A percentile compares a stretch with the other conserved stretches of the same genome.
phyloP scores from a whole-genome alignment of 2,888 invertebrate species.

The Mesopsocus fuscifrons region DNA sequence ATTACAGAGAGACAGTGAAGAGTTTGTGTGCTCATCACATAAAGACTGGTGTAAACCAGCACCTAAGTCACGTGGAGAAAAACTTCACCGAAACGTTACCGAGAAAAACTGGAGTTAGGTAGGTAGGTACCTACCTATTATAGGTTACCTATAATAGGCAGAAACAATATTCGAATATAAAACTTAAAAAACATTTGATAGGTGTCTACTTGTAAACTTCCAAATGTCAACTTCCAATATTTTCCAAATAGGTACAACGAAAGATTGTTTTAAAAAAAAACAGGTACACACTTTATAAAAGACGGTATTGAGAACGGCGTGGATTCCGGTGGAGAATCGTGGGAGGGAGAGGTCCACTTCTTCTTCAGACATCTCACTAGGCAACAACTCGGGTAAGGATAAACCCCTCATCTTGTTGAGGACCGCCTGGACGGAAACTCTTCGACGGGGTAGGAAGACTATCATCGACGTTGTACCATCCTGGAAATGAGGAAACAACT shows the following conservation, averaged over 20 bases:
- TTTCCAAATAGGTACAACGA: no score
- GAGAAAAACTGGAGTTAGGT: background rate
- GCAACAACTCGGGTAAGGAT: background rate
- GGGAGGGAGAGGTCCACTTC: slow-evolving; percentile 5
- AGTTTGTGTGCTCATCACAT: no score
- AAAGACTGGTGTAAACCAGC: no score
- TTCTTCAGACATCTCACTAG: background rate
- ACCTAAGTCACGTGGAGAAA: no score
- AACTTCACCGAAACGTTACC: no score
- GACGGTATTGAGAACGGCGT: background rate
- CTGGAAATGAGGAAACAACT: slow-evolving; percentile 1
- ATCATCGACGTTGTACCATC: slow-evolving; percentile 1
- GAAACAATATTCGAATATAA: no score
- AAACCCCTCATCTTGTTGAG: slow-evolving; percentile 1
- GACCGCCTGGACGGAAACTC: background rate
- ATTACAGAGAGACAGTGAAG: no score
- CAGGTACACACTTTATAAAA: background rate
- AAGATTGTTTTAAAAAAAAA: background rate
- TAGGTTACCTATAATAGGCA: no score
- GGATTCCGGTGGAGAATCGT: background rate
- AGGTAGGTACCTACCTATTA: background rate
- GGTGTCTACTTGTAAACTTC: no score
- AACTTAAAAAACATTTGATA: background rate
- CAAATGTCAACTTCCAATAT: no score
- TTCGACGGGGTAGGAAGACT: slow-evolving; percentile 1